Base-by-base conservation (phyloP, 2,797 vertebrate genomes). In the Stomatorhinus walkeri region DNA sequence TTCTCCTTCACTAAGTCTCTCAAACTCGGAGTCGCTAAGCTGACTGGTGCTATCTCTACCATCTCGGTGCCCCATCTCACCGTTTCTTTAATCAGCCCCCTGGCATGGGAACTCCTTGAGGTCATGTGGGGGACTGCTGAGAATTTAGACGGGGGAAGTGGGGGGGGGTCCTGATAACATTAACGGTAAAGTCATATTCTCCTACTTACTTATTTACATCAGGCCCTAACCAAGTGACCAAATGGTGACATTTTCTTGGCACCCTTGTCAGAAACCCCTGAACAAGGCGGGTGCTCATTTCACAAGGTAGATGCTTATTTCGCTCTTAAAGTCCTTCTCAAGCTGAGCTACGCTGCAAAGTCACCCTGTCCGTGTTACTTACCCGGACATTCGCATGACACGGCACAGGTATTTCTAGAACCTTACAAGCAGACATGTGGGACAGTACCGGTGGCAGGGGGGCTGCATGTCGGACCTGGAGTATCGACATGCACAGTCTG, bases 401-500 rank as follows among this genome's bases (percentile, higher is more conserved):
- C 1, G 22, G 51, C 14, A 16, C 14, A 19, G 28, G 6, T 14
- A 3, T 32, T 24, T 54, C 85, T 14, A 24, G n/a, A 54, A 51
- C 52, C 48, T 24, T 85, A 14, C 46, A 49, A 24, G 16, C 48
- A 46, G 36, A 46, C 52, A 56, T 87, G 56, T 12, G 54, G 40
- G 56, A 87, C 36, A 10, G 51, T 8, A 87, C 3, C 7, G 61
- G 61, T n/a, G 19, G 5, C 14, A 7, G 48, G n/a, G 54, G 54
- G 52, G 40, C 9, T 94, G 93, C 92, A 93, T 90, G 92, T 92
- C 95, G 95, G 95, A 96, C 95, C 93, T 94, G 93, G 91, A 91
- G 94, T 92, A 93, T 91, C 92, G 95, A 83, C 89, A 85, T 89
- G 43, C 95, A 95, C 96, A 93, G 92, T 93, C 94, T 92, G 94